Base-by-base conservation (phyloP, 2,888 invertebrate species). In the Lapara coniferarum region DNA sequence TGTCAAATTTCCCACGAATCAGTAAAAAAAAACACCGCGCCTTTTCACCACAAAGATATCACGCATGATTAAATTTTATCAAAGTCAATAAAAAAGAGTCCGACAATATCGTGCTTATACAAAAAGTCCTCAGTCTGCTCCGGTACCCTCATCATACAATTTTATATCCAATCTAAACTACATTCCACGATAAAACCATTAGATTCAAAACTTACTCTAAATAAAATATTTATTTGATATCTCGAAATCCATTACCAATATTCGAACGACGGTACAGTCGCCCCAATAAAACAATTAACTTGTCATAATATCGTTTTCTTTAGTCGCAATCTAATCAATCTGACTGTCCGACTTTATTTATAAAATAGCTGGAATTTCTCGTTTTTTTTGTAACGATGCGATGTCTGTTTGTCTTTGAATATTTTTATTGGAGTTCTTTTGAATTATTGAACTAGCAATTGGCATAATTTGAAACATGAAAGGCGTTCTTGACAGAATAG, bases 121-220 rank as follows among this genome's bases (percentile, higher is more conserved):
- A 16, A 46, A 63, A 55, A 46, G 4, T 63, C 63, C 46, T 16
- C 14, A 13, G 63, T 49, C 49, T 12, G 5, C 49, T 19, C 49
- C 57, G 16, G 6, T 13, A 63, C 63, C 59, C 59, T 49, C 49
- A 46, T 63, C 63, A 63, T 63, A 19, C 63, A 13, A 63, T 49
- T 63, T 63, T 63, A 63, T 63, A 46, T 49, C 13, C 63, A 19
- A 49, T 63, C 63, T 46, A 63, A 63, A 49, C 46, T 57, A 57
- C 63, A 63, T 63, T 63, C 63, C 63, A 12, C 63, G 63, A 63
- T 63, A 63, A 63, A 63, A 63, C 63, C 63, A 63, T 63, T 63
- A 49, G 49, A 63, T 63, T 63, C 63, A 63, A 63, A 63, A 63
- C 63, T 63, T 49, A 63, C 63, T 63, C 63, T 63, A 63, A 63